A percentile compares a stretch with the other conserved stretches of the same genome.
phyloP scores from a whole-genome alignment of 2,888 invertebrate genomes.

The Dasysyrphus tricinctus region DNA sequence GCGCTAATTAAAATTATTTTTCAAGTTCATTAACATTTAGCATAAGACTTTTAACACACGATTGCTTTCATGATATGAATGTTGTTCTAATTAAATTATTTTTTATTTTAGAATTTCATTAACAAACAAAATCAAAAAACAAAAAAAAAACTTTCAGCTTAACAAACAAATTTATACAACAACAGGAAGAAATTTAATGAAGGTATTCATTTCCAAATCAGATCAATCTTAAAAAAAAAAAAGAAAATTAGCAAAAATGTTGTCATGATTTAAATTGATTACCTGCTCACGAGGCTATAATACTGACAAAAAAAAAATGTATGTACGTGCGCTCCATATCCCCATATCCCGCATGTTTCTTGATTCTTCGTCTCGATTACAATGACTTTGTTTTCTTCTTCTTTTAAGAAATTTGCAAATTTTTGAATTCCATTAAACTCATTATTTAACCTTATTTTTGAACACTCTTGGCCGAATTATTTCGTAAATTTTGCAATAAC shows the following conservation, averaged over 20 bases:
- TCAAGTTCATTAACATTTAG: conserved; percentile 56
- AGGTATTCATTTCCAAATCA: conserved; percentile 23
- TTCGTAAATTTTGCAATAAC: conserved; percentile 51
- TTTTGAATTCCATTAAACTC: conserved; percentile 17
- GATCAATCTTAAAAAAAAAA: conserved; percentile 6
- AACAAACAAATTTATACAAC: conserved; percentile 1
- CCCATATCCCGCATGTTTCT: background rate
- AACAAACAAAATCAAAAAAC: background rate
- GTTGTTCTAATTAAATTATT: background rate
- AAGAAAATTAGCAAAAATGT: conserved; percentile 11
- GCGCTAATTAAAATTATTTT: conserved; percentile 34
- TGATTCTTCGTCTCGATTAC: background rate
- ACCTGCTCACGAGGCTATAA: background rate
- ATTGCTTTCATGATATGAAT: conserved; percentile 39
- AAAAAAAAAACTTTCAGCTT: background rate
- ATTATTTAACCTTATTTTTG: conserved; percentile 18
- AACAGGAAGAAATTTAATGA: conserved; percentile 30
- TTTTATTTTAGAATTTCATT: background rate
- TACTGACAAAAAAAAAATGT: background rate
- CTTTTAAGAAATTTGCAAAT: conserved; percentile 11
- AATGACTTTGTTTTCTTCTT: conserved; percentile 3
- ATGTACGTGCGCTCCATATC: conserved; percentile 16
- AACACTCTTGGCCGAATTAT: conserved; percentile 61
- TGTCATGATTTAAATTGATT: conserved; percentile 29
- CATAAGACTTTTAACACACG: conserved; percentile 34